Evolutionary conservation across 2,888 invertebrate genomes (phyloP), one percentile per base, ranked within the genome.

Genomic region (Scotopteryx bipunctaria): DNA sequence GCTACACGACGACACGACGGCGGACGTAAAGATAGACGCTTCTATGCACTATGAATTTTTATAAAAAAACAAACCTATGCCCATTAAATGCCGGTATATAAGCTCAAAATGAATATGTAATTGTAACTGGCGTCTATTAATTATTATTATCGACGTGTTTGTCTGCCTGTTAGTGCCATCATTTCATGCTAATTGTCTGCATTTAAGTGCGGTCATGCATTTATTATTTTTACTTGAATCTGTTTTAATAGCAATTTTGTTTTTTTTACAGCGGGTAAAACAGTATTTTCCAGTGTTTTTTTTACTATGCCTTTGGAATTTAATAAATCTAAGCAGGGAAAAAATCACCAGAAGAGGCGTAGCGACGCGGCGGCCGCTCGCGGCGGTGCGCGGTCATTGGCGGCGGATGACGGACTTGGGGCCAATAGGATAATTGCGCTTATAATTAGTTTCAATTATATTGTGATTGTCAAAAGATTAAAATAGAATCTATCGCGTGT

Each of bases 401-500:
- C 33, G 27, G 23, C 17, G 31, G 46, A 33, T 53, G 53, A 29
- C 43, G 38, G 33, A 47, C 45, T 38, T 14, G 31, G 41, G 21
- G 45, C 37, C 47, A 42, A 52, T 49, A 49, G 51, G 65, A 73
- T 81, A 88, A 88, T 86, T 79, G 63, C 60, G 29, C 43, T 3
- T 40, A 55, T 71, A 83, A 86, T 87, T 85, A 82, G 57, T 77
- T 74, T 73, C 78, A 86, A 87, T 87, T 86, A 83, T 63, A 58
- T 66, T 58, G 77, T 75, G 77, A 83, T 86, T 84, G 79, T 83
- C 86, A 81, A 87, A 87, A 87, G 85, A 80, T 85, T 83, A 82
- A 84, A 83, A 86, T 83, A 85, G 79, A 84, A 78, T 77, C 63
- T 75, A 81, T 89, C 81, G 89, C 89, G 87, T 89, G 89, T 80